Evolutionary conservation across 2,797 vertebrate genomes (phyloP).

Genomic region (Cossypha polioptera): DNA sequence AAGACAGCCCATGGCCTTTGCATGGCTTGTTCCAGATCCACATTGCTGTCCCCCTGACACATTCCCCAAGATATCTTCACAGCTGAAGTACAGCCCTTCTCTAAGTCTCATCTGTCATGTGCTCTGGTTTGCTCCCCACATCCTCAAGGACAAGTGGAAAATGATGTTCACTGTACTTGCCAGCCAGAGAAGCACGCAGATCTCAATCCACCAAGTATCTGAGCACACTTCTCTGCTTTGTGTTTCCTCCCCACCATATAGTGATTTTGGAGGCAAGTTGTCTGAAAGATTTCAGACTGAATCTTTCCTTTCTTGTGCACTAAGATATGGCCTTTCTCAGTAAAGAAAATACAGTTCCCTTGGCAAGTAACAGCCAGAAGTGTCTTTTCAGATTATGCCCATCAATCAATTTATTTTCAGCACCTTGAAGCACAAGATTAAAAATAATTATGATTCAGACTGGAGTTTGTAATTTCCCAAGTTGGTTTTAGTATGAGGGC

Average conservation of each 20-base stretch:
- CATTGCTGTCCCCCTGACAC: fast-evolving
- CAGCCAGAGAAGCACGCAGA: neutral
- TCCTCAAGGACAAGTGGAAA: neutral
- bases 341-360: neutral
- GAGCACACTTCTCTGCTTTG: neutral
- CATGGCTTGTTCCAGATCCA: neutral
- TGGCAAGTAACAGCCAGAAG: neutral
- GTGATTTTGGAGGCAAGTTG: neutral
- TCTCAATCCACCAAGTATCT: neutral
- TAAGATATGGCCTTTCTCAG: fast-evolving
- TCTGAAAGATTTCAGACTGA: neutral
- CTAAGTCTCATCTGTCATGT: fast-evolving
- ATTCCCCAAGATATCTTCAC: fast-evolving
- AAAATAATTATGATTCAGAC: neutral
- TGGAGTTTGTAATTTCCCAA: neutral
- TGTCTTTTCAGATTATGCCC: neutral
- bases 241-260: neutral
- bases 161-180: neutral
- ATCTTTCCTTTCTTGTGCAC: neutral
- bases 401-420: neutral
- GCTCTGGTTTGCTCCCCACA: neutral
- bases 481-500: neutral
- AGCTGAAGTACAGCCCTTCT: neutral
- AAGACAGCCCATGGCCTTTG: neutral
- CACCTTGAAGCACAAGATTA: neutral